These are phyloP conservation scores for Catharus fuscescens DNA, from an alignment of 2,113 vertebrate genomes.

Conservation along the genomic window DNA sequence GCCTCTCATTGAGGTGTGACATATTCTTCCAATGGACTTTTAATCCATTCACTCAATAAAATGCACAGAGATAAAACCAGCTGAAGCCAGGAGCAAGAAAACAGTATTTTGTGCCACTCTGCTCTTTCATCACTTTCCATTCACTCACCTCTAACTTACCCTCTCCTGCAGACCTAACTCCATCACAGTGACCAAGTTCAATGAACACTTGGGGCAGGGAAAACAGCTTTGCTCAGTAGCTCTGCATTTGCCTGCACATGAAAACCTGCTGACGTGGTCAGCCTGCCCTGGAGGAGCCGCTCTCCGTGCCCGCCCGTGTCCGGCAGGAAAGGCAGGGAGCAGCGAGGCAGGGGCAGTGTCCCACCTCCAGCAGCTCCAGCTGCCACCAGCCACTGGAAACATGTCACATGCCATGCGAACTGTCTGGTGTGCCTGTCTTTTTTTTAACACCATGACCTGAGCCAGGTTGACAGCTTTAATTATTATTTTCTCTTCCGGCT, in stretches of 20 bases:
- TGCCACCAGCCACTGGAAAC: not conserved
- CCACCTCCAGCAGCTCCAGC: not conserved
- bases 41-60: not conserved
- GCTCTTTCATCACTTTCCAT: not conserved
- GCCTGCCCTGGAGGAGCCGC: not conserved
- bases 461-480: not conserved
- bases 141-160: not conserved
- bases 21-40: not conserved
- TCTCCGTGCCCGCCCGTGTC: fast-evolving
- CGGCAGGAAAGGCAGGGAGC: fast-evolving
- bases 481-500: not conserved
- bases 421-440: not conserved
- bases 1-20: not conserved
- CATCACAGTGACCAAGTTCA: not conserved
- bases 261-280: not conserved
- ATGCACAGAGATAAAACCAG: not conserved
- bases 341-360: not conserved
- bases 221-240: not conserved
- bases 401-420: fast-evolving
- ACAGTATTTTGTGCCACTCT: not conserved
- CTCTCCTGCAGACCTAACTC: not conserved
- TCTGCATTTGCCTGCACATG: not conserved
- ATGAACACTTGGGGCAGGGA: not conserved
- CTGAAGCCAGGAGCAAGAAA: not conserved
- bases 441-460: not conserved